Base-by-base conservation (phyloP, 2,888 invertebrate genomes). In the Epinotia demarniana region DNA sequence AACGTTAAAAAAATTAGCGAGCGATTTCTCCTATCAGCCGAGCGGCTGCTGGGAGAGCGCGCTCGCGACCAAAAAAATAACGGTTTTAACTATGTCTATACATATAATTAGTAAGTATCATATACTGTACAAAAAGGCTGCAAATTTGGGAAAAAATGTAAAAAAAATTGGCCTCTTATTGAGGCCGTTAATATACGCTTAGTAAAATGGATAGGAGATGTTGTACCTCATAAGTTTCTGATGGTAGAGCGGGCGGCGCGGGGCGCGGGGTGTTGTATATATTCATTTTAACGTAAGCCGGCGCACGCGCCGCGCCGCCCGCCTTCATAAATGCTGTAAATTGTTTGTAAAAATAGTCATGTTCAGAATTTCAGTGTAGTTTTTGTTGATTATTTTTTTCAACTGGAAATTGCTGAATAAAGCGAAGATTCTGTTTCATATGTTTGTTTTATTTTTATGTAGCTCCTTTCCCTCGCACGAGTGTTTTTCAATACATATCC, bases 261-360 rank as follows among this genome's bases (percentile, higher is more conserved):
- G 73, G 53, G 33, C n/a, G 53, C 53, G 27, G 39, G 39, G 18
- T 23, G 53, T 82, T 82, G 81, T 81, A 79, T 74, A 63, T 68
- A 60, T 46, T n/a, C 58, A 78, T 77, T 79, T 53, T 53, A 53
- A n/a, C 53, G 5, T 53, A n/a, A 13, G n/a, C n/a, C 79, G 78
- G 83, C 83, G 81, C 82, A 80, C 80, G 77, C 81, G 81, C 80
- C 85, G 84, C 85, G 86, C 86, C 85, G 81, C 75, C 78, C 79
- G 79, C 83, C 6, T 86, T 80, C 75, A 80, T 77, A 88, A 87
- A 86, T 85, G 90, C 92, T 92, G 92, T 93, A 92, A 91, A 91
- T 92, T 92, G 91, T 91, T 92, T 92, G 92, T 93, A 92, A 90
- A 90, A 91, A 90, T 91, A 93, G 93, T 92, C 91, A 90, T 88